These are phyloP conservation scores for Drosophila lutescens DNA, from an alignment of 2,888 invertebrate genomes.

Conservation along the genomic window DNA sequence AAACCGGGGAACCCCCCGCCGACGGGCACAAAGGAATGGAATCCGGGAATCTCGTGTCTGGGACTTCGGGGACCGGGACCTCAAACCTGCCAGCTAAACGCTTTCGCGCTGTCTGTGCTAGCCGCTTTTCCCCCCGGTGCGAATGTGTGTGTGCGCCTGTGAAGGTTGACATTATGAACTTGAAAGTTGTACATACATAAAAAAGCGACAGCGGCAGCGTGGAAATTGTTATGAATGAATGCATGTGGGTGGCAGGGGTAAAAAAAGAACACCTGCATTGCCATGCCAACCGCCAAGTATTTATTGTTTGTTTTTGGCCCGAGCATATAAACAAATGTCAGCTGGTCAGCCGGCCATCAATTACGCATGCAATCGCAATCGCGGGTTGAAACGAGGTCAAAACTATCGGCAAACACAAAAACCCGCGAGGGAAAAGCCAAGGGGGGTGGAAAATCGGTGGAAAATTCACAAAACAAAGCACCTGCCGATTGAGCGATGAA, in stretches of 20 bases:
- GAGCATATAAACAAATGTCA: constrained; percentile 69
- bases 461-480: constrained; percentile 66
- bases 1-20: constrained; percentile 55
- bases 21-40: constrained; percentile 72
- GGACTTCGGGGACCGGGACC: constrained; percentile 40
- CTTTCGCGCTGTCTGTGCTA: constrained; percentile 63
- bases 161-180: constrained; percentile 83
- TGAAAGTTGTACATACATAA: constrained; percentile 77
- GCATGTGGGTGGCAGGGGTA: constrained; percentile 49
- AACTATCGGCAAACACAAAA: constrained; percentile 75
- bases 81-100: constrained; percentile 63
- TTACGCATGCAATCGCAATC: constrained; percentile 71
- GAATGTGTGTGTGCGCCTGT: constrained; percentile 41
- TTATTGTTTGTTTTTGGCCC: constrained; percentile 31
- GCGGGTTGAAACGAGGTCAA: constrained; percentile 69
- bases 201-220: constrained; percentile 37
- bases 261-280: constrained; percentile 10
- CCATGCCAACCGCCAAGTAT: constrained; percentile 50
- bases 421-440: constrained; percentile 31
- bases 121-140: constrained; percentile 35
- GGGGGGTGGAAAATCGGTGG: constrained; percentile 9
- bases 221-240: constrained; percentile 77
- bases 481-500: constrained; percentile 73
- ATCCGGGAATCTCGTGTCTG: constrained; percentile 52
- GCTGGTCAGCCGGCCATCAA: constrained; percentile 67